These are phyloP conservation scores for Luperina testacea DNA, from an alignment of 2,888 invertebrate genomes.

Conservation along the genomic window DNA sequence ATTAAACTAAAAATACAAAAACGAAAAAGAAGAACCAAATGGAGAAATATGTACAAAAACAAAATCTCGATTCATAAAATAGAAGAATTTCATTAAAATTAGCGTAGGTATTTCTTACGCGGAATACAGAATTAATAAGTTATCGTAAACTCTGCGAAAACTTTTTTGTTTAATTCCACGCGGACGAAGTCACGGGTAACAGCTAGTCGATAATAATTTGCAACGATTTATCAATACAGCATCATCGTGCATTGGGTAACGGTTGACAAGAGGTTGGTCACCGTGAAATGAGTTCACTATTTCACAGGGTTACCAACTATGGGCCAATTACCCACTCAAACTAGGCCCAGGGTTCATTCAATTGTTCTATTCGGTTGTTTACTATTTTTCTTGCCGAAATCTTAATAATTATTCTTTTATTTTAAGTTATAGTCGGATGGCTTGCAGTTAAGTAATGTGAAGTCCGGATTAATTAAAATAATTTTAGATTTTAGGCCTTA, in stretches of 20 bases:
- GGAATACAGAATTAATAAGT: no score
- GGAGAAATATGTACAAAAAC: no score
- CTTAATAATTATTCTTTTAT: constrained; percentile 3
- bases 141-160: no score
- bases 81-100: no score
- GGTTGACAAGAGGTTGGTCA: constrained; percentile 49
- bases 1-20: no score
- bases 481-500: not conserved
- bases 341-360: constrained; percentile 31
- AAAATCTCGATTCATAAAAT: no score
- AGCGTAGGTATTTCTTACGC: no score
- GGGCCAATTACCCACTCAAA: constrained; percentile 57
- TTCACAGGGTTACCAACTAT: constrained; percentile 62
- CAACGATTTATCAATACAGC: constrained; percentile 44
- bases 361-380: constrained; percentile 33
- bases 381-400: constrained; percentile 23
- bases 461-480: not conserved
- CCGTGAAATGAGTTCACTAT: constrained; percentile 70
- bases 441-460: constrained; percentile 11
- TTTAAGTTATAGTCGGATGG: constrained; percentile 7
- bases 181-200: no score
- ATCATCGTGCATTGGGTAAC: constrained; percentile 56
- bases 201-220: constrained; percentile 6
- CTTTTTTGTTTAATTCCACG: no score
- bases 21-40: no score